Base-by-base conservation (phyloP, 2,888 invertebrate species). In the Tridacna crocea region DNA sequence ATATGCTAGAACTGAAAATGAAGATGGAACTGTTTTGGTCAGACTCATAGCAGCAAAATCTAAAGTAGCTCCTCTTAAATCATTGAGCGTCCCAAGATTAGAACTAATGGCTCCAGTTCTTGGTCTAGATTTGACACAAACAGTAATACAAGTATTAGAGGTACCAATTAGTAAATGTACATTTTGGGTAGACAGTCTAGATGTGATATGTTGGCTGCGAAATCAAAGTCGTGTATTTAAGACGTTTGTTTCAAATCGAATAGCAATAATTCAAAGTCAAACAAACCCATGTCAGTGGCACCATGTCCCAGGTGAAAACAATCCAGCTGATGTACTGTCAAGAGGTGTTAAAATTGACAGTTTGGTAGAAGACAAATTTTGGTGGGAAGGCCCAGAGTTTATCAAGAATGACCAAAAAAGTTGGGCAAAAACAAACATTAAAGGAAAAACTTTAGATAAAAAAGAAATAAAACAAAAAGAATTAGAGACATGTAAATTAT, bases 211-310 rank as follows among this genome's bases (percentile, higher is more conserved):
- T 12, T 51, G 51, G 51, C 12, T 51, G 17, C 13, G 13, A 51
- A 51, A 17, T 13, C 51, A 12, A 51, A 51, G 51, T 51, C 51
- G 51, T 13, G 51, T 13, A 13, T 51, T 13, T 17, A 51, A 51
- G 17, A 12, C 51, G 17, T 86, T 87, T 77, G 84, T 85, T 15
- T 75, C 84, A 0, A 85, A 88, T 79, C 51, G 83, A n/a, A 77
- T 80, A 3, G n/a, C n/a, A n/a, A n/a, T n/a, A n/a, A n/a, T n/a
- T n/a, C n/a, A n/a, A n/a, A n/a, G n/a, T n/a, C n/a, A n/a, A n/a
- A n/a, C n/a, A n/a, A n/a, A n/a, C n/a, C n/a, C n/a, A n/a, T n/a
- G n/a, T n/a, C n/a, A n/a, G n/a, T n/a, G n/a, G n/a, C n/a, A n/a
- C n/a, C n/a, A n/a, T n/a, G n/a, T n/a, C n/a, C n/a, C n/a, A n/a